Percentiles rank a stretch among this genome's conserved stretches.
Evolutionary conservation across 2,797 vertebrate genomes (phyloP).

Genomic region (Myotis myotis): DNA sequence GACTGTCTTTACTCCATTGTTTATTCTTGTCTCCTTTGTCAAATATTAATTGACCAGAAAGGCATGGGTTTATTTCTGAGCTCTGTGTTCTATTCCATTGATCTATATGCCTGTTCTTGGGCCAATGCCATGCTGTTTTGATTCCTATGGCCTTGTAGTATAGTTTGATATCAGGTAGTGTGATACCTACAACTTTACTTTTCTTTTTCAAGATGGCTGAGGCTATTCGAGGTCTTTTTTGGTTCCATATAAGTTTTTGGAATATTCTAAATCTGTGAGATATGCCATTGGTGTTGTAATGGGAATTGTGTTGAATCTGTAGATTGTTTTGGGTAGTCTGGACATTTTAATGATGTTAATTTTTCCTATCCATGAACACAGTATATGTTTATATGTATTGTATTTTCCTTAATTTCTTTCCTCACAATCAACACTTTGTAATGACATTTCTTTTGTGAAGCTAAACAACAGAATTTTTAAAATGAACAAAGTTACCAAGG

Average conservation of each 20-base stretch:
- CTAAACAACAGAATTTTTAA: not conserved
- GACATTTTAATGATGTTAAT: not conserved
- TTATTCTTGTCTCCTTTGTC: not conserved
- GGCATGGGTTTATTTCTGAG: not conserved
- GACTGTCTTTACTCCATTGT: not conserved
- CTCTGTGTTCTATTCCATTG: not conserved
- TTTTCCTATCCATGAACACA: not conserved
- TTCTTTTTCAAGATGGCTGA: not conserved
- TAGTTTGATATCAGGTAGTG: not conserved
- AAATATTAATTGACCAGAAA: not conserved
- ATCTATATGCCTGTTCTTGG: not conserved
- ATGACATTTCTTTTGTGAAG: constrained; percentile 34
- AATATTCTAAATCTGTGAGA: not conserved
- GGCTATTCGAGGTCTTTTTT: not conserved
- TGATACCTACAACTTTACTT: not conserved
- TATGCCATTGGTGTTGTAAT: not conserved
- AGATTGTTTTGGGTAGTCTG: not conserved
- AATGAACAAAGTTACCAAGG: not conserved
- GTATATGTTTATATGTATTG: not conserved
- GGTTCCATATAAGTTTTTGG: not conserved
- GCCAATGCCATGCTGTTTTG: not conserved
- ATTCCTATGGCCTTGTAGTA: not conserved
- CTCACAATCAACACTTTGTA: not conserved
- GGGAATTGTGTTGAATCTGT: not conserved
- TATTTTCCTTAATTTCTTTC: not conserved